Evolutionary conservation across 2,797 vertebrate genomes (phyloP).

Genomic region (Columba guinea): DNA sequence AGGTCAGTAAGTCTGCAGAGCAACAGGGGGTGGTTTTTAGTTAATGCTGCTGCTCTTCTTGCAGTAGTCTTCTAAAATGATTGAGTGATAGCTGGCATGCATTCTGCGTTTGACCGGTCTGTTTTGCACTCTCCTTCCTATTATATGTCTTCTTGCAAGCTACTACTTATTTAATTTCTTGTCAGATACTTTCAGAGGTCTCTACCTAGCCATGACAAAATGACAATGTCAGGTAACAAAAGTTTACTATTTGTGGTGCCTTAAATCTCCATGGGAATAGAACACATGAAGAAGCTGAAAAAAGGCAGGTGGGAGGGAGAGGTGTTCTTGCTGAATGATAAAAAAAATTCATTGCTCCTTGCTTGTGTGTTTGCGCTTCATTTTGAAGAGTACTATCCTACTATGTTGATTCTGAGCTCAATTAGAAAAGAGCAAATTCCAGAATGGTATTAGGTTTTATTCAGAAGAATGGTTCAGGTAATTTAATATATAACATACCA

Average conservation of each 20-base stretch:
- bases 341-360: background rate
- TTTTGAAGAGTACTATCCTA: background rate
- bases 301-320: background rate
- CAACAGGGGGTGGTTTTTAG: background rate
- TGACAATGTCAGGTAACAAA: background rate
- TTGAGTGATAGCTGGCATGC: background rate
- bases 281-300: background rate
- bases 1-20: background rate
- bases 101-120: background rate
- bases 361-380: background rate
- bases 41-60: background rate
- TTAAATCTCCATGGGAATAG: background rate
- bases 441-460: background rate
- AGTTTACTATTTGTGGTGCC: background rate
- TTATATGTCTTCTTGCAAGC: background rate
- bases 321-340: background rate
- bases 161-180: background rate
- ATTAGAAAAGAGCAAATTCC: slow-evolving; percentile 23
- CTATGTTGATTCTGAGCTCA: slow-evolving; percentile 2
- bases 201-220: background rate
- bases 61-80: background rate
- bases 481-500: background rate
- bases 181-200: background rate
- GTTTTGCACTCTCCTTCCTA: background rate
- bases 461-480: background rate